Conservation (phyloP, 2,888 invertebrate species). For the Perizoma affinitatum region DNA sequence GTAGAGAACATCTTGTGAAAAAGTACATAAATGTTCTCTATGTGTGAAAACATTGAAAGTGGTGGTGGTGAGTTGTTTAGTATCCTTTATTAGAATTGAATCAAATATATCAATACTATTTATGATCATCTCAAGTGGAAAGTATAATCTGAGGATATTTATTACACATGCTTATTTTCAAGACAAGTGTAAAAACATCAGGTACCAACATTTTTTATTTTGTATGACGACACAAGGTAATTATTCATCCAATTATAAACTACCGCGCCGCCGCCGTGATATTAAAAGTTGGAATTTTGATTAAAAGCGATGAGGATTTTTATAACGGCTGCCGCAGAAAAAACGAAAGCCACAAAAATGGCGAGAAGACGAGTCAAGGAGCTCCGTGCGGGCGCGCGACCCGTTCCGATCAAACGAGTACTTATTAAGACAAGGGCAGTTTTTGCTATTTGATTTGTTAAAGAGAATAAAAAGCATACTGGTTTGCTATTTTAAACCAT, state of each 20-base stretch:
- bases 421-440: conserved; percentile 82
- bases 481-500: conserved; percentile 81
- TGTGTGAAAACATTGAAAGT: no score
- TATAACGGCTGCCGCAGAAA: conserved; percentile 69
- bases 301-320: conserved; percentile 77
- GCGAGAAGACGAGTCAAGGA: conserved; percentile 65
- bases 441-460: conserved; percentile 83
- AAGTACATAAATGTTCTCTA: no score
- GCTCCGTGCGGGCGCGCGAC: conserved; percentile 57
- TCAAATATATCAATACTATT: background rate
- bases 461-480: conserved; percentile 77
- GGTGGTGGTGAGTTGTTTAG: no score
- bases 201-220: conserved; percentile 55
- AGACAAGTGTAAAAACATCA: conserved; percentile 52
- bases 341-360: conserved; percentile 72
- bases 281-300: conserved; percentile 77
- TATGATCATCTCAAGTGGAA: conserved; percentile 1
- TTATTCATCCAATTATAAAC: conserved; percentile 73
- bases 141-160: conserved; percentile 1
- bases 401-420: conserved; percentile 70
- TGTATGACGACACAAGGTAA: conserved; percentile 66
- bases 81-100: no score
- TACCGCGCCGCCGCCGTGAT: conserved; percentile 61
- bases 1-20: no score
- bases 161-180: conserved; percentile 43